Evolutionary conservation across 2,797 vertebrate species (phyloP).

Genomic region (Karalla daura): DNA sequence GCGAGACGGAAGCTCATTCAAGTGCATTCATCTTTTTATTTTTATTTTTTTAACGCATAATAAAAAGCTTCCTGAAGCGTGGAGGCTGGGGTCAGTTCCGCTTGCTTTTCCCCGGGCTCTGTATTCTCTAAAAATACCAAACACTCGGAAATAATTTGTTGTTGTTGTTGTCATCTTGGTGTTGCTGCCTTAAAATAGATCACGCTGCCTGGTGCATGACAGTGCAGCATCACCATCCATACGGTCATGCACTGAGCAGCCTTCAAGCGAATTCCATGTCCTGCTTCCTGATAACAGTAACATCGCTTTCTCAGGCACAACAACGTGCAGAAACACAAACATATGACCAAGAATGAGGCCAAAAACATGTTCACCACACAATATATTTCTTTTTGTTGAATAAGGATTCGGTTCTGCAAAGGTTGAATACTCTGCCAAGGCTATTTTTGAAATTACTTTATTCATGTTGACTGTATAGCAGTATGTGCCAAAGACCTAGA

Average conservation of each 20-base stretch:
- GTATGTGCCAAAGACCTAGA: conserved; percentile 42
- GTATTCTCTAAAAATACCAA: conserved; percentile 28
- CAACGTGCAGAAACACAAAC: background rate
- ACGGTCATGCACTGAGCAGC: background rate
- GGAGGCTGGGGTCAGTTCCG: conserved; percentile 13
- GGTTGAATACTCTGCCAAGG: conserved; percentile 35
- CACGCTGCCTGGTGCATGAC: conserved; percentile 4
- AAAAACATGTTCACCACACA: conserved; percentile 3
- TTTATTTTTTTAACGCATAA: conserved; percentile 12
- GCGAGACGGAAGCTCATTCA: background rate
- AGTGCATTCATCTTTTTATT: conserved; percentile 12
- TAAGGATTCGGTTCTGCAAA: conserved; percentile 25
- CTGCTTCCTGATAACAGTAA: conserved; percentile 6
- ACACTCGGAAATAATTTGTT: conserved; percentile 10
- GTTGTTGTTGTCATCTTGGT: background rate
- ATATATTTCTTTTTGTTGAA: conserved; percentile 19
- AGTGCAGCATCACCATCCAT: too few species aligned
- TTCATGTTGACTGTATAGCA: conserved; percentile 38
- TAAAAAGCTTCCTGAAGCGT: conserved; percentile 22
- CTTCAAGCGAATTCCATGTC: conserved; percentile 2
- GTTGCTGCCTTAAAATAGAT: conserved; percentile 29
- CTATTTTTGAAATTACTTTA: conserved; percentile 45
- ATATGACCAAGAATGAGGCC: background rate
- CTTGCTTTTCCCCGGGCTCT: background rate
- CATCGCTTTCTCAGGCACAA: background rate